Evolutionary conservation across 2,113 vertebrate genomes (phyloP), one percentile per base, ranked within the genome.

Genomic region (Orycteropus afer): DNA sequence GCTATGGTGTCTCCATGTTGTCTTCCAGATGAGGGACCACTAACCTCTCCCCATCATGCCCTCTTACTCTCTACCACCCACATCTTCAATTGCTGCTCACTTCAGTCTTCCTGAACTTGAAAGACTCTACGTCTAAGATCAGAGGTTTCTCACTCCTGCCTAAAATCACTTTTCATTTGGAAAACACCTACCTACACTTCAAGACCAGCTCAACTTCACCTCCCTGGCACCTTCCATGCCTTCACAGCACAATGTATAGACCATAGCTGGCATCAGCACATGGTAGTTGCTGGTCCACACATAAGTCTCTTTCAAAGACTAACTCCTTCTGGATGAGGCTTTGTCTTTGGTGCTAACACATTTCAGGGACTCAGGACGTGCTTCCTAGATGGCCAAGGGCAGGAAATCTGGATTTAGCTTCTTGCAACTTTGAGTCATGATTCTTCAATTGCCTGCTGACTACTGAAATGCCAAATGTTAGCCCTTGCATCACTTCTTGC

Each of bases 41-140:
- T 14, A 45, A 47, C 22, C 40, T 45, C 9, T 32, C 17, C 51
- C 0, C 29, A 20, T 47, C 32, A 14, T 0, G 0, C 12, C 13
- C 17, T 42, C 42, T n/a, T 3, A 22, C 23, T 78, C 15, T 8
- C 27, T 2, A 20, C 20, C 53, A 22, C 5, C 61, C 10, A 10
- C 0, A 23, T 11, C 55, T 79, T 55, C 42, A 18, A 20, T 27
- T 76, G 71, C 59, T n/a, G 3, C 17, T 82, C 49, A 63, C 34
- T 71, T 32, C 23, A 82, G 40, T 3, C 0, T 1, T 27, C 42
- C 69, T 32, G 47, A 20, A 45, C 42, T 53, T 25, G 22, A 6
- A 55, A 32, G 22, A 22, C 13, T 85, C 74, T n/a, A 13, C 27
- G 27, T 49, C 49, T 51, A 51, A 59, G n/a, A 63, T 25, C 1